Base-by-base conservation (phyloP, 2,113 vertebrate species). In the Sclerurus mexicanus region DNA sequence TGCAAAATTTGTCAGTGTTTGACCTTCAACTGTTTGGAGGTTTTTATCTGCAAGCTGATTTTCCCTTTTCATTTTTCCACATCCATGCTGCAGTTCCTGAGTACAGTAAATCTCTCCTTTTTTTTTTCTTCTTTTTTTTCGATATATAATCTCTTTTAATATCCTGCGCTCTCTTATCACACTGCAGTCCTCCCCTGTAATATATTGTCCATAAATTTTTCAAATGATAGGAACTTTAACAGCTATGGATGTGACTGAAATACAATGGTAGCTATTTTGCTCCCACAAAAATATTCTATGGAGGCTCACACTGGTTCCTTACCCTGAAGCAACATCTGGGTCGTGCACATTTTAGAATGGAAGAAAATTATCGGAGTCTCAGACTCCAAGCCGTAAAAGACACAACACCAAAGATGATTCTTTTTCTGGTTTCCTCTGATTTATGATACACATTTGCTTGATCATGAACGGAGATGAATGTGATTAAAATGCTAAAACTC, bases 121-220 rank as follows among this genome's bases (percentile, higher is more conserved):
- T 19, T 46, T 79, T 58, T 44, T 37, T 19, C 25, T 5, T 1
- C 47, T 59, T 46, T 46, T 79, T 58, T 44, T 37, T 19, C 3
- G 7, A 55, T 60, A 37, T 25, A 18, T 85, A 68, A 84, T 64
- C 33, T 89, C 52, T 67, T 81, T 75, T 84, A 97, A 95, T 94
- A 95, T 92, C 87, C 84, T 78, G 81, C 64, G 22, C 52, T 89
- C 31, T 89, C 71, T 92, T 91, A 92, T 85, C 84, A 81, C 1
- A 11, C 67, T 66, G 25, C 59, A 77, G 55, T 53, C 59, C 69
- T 76, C 35, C 71, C 18, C 35, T 79, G 63, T 56, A 87, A 90
- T 66, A 87, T 37, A 91, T 0, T 82, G 49, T 28, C 66, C 71
- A 89, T 72, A 67, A 60, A 47, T 95, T 94, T 91, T 75, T 91